phyloP scores from a whole-genome alignment of 1,140 invertebrate genomes.

The Leptestheria dahalacensis region DNA sequence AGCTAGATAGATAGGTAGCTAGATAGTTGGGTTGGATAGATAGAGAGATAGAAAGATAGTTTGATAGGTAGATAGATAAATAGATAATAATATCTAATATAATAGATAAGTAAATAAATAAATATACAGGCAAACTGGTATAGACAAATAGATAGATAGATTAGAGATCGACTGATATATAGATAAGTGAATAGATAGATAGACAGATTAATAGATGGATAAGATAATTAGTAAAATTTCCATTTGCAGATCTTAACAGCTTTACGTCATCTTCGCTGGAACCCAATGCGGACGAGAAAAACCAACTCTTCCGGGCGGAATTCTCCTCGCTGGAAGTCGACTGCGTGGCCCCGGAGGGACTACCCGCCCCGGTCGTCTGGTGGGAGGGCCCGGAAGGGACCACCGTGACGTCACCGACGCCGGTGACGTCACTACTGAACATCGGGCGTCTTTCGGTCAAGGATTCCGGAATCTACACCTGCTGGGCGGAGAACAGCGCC shows the following conservation, averaged over 20 bases:
- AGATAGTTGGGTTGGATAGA: background rate
- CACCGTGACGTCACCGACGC: background rate
- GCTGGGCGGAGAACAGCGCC: slow-evolving; percentile 1
- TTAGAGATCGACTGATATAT: background rate
- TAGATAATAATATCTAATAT: background rate
- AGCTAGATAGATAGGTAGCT: background rate
- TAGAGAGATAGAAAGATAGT: background rate
- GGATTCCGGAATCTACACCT: slow-evolving; percentile 12
- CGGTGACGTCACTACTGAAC: background rate
- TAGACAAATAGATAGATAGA: background rate
- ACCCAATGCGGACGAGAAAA: background rate
- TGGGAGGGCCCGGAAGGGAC: slow-evolving; percentile 6
- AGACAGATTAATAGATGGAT: no score
- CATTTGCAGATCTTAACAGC: background rate
- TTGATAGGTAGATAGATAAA: background rate
- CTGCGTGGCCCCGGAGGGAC: slow-evolving; percentile 6
- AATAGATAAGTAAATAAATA: background rate
- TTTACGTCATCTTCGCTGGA: background rate
- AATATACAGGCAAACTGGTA: background rate
- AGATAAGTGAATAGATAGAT: background rate
- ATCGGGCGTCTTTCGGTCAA: background rate
- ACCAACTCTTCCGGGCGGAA: slow-evolving; percentile 5
- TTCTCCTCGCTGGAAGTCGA: slow-evolving; percentile 1
- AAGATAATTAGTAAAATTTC: no score
- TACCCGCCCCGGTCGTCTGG: slow-evolving; percentile 1